phyloP scores from a whole-genome alignment of 2,888 invertebrate genomes.

The Allolobophora icterica region DNA sequence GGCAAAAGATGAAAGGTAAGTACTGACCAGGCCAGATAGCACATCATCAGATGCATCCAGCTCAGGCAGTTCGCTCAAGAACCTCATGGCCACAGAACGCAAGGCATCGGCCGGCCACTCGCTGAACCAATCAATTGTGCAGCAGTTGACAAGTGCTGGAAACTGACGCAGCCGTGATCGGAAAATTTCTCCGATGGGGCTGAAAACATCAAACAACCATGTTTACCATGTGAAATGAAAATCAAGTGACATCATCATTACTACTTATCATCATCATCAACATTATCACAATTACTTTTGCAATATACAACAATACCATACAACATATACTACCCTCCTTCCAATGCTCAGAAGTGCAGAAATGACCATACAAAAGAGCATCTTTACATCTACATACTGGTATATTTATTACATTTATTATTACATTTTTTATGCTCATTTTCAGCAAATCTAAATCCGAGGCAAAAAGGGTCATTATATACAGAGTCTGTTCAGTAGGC shows the following conservation, averaged over 20 bases:
- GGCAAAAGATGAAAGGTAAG: background rate
- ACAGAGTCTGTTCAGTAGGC: no score
- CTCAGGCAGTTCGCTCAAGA: slow-evolving; percentile 72
- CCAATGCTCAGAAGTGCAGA: no score
- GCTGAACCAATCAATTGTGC: slow-evolving; percentile 66
- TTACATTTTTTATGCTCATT: no score
- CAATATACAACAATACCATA: no score
- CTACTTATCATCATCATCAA: background rate
- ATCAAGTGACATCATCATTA: background rate
- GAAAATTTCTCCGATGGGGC: slow-evolving; percentile 67
- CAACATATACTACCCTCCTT: no score
- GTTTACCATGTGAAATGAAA: background rate
- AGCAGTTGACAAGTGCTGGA: slow-evolving; percentile 66
- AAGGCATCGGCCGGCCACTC: slow-evolving; percentile 85
- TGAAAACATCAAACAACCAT: slow-evolving; percentile 64
- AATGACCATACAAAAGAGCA: no score
- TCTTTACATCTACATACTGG: no score
- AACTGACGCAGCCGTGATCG: slow-evolving; percentile 65
- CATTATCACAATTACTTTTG: no score
- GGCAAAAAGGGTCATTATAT: no score
- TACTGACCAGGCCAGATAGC: slow-evolving; percentile 59
- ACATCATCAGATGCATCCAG: slow-evolving; percentile 72
- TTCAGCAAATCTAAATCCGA: no score
- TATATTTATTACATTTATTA: no score
- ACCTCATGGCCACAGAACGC: slow-evolving; percentile 63